Percentiles rank a stretch among this genome's conserved stretches.
These are phyloP conservation scores for Lymantria monacha DNA, from an alignment of 2,888 invertebrate genomes.

Conservation along the genomic window DNA sequence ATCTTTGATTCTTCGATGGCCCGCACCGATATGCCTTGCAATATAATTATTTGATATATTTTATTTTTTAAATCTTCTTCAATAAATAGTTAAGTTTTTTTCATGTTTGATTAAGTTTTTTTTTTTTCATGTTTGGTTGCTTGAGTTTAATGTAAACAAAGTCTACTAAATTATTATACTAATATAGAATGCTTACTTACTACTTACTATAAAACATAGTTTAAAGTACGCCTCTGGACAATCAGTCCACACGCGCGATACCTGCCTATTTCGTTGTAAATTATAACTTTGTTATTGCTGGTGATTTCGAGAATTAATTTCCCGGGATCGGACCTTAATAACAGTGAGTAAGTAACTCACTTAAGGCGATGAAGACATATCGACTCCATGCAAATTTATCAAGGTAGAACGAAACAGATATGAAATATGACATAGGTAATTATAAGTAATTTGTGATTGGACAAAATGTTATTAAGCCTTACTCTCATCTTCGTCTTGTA, in stretches of 20 bases:
- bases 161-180: too few relatives aligned
- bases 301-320: slow-evolving; percentile 79
- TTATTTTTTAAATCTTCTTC: too few relatives aligned
- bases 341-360: slow-evolving; percentile 45
- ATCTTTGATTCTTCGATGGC: too few relatives aligned
- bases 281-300: slow-evolving; percentile 78
- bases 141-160: too few relatives aligned
- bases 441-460: neutral
- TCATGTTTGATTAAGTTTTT: too few relatives aligned
- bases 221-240: slow-evolving; percentile 48
- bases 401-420: slow-evolving; percentile 4
- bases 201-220: slow-evolving; percentile 1
- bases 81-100: too few relatives aligned
- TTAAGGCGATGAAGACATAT: slow-evolving; percentile 23
- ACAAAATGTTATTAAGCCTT: too few relatives aligned
- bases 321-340: slow-evolving; percentile 73
- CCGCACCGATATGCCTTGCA: too few relatives aligned
- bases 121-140: too few relatives aligned
- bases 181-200: too few relatives aligned
- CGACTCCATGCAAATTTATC: slow-evolving; percentile 13
- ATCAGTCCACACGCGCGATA: slow-evolving; percentile 56
- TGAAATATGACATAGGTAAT: neutral
- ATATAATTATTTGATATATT: too few relatives aligned
- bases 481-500: too few relatives aligned
- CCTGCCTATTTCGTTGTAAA: slow-evolving; percentile 65